Percentiles rank a stretch among this genome's conserved stretches.
Conservation (phyloP, 1,140 invertebrate species). For the Drosophila littoralis region DNA sequence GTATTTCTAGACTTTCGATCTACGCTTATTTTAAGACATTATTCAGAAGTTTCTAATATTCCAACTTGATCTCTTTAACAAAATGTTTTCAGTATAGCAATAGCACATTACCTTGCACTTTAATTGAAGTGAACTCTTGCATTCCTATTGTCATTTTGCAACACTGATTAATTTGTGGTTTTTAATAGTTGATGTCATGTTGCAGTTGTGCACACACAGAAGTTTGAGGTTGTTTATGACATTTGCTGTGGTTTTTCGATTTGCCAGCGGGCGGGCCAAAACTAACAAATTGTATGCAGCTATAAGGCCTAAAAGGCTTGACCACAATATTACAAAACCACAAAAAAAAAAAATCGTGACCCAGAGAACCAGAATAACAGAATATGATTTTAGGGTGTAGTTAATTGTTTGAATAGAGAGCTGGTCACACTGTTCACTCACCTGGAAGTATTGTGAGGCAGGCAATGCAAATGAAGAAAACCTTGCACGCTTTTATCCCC, state of each 20-base stretch:
- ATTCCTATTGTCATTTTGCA: slow-evolving; percentile 2
- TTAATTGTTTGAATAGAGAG: slow-evolving; percentile 9
- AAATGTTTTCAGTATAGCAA: too few species aligned
- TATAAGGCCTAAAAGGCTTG: not conserved
- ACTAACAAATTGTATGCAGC: not conserved
- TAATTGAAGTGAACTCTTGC: not conserved
- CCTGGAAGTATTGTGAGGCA: slow-evolving; percentile 66
- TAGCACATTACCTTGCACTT: too few species aligned
- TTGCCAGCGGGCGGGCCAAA: not conserved
- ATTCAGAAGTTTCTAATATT: too few species aligned
- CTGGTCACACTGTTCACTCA: slow-evolving; percentile 36
- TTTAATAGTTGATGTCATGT: slow-evolving; percentile 15
- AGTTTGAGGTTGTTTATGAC: slow-evolving; percentile 31
- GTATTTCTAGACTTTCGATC: too few species aligned
- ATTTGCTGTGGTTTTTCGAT: slow-evolving; percentile 31
- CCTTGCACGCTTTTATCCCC: slow-evolving; percentile 41
- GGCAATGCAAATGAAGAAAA: slow-evolving; percentile 49
- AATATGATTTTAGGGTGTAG: not conserved
- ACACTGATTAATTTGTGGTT: slow-evolving; percentile 28
- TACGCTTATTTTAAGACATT: too few species aligned
- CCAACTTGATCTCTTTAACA: too few species aligned
- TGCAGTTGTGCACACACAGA: not conserved
- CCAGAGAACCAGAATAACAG: not conserved
- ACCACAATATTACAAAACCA: slow-evolving; percentile 60
- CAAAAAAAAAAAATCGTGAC: slow-evolving; percentile 33